phyloP scores from a whole-genome alignment of 2,113 vertebrate species.

The Lepisosteus oculatus region DNA sequence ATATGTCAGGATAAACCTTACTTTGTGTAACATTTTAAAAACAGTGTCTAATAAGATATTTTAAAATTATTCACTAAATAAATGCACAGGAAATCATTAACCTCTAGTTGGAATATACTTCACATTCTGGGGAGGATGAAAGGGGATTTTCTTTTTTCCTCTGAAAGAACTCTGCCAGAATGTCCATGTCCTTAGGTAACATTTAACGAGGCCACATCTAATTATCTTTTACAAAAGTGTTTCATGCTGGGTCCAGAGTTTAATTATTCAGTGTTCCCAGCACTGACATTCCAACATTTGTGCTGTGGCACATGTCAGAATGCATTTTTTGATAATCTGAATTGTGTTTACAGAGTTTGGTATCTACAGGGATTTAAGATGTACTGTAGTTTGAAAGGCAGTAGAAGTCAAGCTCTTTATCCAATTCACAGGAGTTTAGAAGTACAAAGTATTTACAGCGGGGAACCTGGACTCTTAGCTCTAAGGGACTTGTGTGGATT shows the following conservation, averaged over 20 bases:
- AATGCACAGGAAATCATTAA: no score
- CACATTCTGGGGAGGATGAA: no score
- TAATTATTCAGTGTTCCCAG: not conserved
- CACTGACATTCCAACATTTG: not conserved
- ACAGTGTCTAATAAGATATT: no score
- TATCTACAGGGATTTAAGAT: not conserved
- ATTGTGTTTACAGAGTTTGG: not conserved
- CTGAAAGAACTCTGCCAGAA: not conserved
- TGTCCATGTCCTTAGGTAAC: not conserved
- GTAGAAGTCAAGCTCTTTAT: not conserved
- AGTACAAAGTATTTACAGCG: not conserved
- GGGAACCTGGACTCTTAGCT: not conserved
- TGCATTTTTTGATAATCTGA: not conserved
- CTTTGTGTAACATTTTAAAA: slow-evolving; percentile 5
- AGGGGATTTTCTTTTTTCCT: no score
- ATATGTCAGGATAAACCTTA: slow-evolving; percentile 8
- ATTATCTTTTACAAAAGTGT: not conserved
- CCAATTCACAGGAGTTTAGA: not conserved
- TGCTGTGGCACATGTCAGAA: not conserved
- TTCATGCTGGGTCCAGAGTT: not conserved
- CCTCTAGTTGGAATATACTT: no score
- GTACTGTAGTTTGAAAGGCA: not conserved
- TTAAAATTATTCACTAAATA: no score
- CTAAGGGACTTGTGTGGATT: not conserved
- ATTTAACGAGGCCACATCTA: not conserved